Percentiles rank a stretch among this genome's conserved stretches.
These are phyloP conservation scores for Myrmophylax atrothorax DNA, from an alignment of 2,113 vertebrate species.

Conservation along the genomic window DNA sequence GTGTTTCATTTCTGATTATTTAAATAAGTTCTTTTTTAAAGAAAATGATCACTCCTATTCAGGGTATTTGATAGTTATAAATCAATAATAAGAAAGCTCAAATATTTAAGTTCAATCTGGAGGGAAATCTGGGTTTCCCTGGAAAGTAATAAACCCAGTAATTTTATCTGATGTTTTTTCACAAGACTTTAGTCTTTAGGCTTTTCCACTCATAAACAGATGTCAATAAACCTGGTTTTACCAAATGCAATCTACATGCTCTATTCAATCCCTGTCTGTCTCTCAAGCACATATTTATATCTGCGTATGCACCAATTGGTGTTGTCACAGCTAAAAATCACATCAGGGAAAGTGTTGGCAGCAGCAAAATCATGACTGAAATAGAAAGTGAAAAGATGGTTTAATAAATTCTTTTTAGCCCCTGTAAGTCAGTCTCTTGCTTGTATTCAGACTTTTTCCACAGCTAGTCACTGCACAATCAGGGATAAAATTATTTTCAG, in stretches of 20 bases:
- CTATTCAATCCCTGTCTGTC: background rate
- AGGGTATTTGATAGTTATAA: background rate
- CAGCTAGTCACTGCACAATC: background rate
- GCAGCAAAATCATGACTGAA: slow-evolving; percentile 19
- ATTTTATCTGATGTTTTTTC: background rate
- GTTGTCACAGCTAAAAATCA: slow-evolving; percentile 7
- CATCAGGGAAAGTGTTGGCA: slow-evolving; percentile 6
- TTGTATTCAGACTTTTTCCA: background rate
- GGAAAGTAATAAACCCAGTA: background rate
- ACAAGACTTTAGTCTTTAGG: background rate
- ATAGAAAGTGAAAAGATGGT: background rate
- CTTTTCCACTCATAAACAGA: background rate
- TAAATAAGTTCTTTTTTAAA: background rate
- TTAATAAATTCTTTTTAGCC: slow-evolving; percentile 29
- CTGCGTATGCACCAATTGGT: background rate
- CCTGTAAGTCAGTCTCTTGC: slow-evolving; percentile 3
- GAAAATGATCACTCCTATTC: background rate
- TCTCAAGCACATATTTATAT: background rate
- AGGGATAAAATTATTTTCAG: background rate
- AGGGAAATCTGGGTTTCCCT: background rate
- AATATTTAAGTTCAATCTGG: background rate
- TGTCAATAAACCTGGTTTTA: background rate
- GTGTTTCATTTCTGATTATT: background rate
- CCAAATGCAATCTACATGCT: background rate
- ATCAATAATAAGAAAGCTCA: background rate